Base-by-base conservation (phyloP, 2,113 vertebrate genomes). In the Caloenas nicobarica region DNA sequence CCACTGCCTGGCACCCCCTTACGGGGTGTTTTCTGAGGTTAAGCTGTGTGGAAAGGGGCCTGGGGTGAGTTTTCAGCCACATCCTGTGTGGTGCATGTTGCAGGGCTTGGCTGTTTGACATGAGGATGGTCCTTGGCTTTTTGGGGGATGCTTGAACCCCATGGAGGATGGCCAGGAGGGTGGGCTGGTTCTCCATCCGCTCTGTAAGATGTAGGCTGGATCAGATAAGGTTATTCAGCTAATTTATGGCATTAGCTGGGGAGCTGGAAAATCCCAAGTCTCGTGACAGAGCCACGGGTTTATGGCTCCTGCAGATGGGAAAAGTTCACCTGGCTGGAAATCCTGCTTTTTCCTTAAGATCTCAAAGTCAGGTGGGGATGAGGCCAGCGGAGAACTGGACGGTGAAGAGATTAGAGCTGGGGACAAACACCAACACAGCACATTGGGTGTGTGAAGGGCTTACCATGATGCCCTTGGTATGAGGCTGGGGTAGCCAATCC, bases 201-300 rank as follows among this genome's bases (percentile, higher is more conserved):
- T 81, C 40, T 65, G 62, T 50, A 61, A 65, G 85, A 29, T 2
- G 7, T 4, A 57, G 56, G 36, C 81, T 87, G 53, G 61, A 77
- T 36, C 42, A 40, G 13, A 57, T 40, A 11, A 56, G 33, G 36
- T 89, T 86, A 31, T 86, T 71, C 3, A 10, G 60, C 42, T 56
- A 38, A 11, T 86, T 73, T 48, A 58, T 50, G 51, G 72, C 44
- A 38, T 94, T 81, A 93, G 50, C 40, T 26, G 28, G 22, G 56
- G 72, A 92, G 54, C n/a, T 92, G 89, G 89, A 81, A 96, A 84
- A 81, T 89, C 77, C 81, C 33, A 33, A 33, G 70, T 68, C 85
- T 82, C 4, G 2, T 76, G 88, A 56, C 42, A 44, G 33, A 65
- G 69, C 72, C 7, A 1, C 3, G 10, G 56, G 15, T 96, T 94